Conservation (phyloP, 2,888 invertebrate species). For the Apantesis nais region DNA sequence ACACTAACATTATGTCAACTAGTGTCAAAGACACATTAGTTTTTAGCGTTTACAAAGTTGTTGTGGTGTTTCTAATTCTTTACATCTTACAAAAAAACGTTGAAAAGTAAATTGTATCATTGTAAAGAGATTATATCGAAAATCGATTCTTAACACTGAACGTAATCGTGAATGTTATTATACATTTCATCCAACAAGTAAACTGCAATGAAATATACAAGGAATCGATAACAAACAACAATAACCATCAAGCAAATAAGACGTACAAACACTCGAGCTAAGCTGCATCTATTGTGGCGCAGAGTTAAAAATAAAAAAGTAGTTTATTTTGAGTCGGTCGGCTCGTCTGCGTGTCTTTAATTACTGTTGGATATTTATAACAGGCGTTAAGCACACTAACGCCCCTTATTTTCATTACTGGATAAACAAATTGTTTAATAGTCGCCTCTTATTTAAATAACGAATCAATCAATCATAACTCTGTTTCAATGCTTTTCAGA, state of each 20-base stretch:
- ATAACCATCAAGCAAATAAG: conserved; percentile 35
- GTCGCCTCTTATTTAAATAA: conserved; percentile 47
- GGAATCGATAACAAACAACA: conserved; percentile 14
- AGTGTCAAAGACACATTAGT: not conserved
- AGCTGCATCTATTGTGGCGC: conserved; percentile 61
- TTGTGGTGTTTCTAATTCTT: not conserved
- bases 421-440: conserved; percentile 63
- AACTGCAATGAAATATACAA: conserved; percentile 12
- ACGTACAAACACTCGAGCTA: conserved; percentile 44
- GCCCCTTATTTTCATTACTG: conserved; percentile 60
- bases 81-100: not conserved
- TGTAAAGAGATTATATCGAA: not conserved
- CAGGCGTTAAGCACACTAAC: conserved; percentile 52
- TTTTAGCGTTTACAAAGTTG: not conserved
- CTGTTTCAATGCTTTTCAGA: conserved; percentile 17
- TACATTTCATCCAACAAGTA: conserved; percentile 8
- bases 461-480: conserved; percentile 45
- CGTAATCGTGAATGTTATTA: conserved; percentile 3
- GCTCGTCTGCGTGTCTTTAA: conserved; percentile 66
- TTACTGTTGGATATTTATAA: conserved; percentile 66
- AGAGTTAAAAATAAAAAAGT: conserved; percentile 63
- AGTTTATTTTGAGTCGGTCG: conserved; percentile 66
- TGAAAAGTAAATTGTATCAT: not conserved
- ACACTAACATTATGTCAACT: too few species aligned
- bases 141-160: not conserved